A percentile compares a stretch with the other conserved stretches of the same genome.
Evolutionary conservation across 1,140 invertebrate species (phyloP).

Genomic region (Drosophila arawakana): DNA sequence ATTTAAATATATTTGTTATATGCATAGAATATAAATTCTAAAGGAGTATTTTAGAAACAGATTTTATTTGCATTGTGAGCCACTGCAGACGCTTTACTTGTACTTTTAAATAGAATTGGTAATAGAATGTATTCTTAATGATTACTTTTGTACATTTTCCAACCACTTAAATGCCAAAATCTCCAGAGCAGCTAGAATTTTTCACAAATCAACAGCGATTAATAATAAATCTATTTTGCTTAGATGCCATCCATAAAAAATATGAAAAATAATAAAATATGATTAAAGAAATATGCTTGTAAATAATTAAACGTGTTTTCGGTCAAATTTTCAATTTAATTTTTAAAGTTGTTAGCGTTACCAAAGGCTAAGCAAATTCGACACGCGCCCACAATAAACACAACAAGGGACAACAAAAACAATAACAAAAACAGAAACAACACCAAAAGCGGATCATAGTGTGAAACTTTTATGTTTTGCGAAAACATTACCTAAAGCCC

Average conservation of each 20-base stretch:
- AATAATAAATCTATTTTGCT: not conserved
- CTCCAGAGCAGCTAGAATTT: no score
- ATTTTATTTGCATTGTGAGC: no score
- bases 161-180: no score
- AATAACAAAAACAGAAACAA: conserved; percentile 35
- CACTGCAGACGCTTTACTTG: no score
- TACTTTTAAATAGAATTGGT: not conserved
- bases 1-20: no score
- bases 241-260: no score
- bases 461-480: conserved; percentile 75
- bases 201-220: not conserved
- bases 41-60: no score
- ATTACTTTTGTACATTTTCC: no score
- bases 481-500: conserved; percentile 73
- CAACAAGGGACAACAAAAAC: conserved; percentile 33
- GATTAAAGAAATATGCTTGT: not conserved
- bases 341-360: conserved; percentile 31
- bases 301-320: conserved; percentile 25
- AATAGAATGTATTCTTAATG: not conserved
- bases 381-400: conserved; percentile 26
- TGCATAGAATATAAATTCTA: no score
- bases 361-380: conserved; percentile 20
- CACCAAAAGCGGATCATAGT: conserved; percentile 49
- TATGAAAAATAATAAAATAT: not conserved
- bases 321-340: conserved; percentile 26